A percentile compares a stretch with the other conserved stretches of the same genome.
phyloP scores from a whole-genome alignment of 2,888 invertebrate genomes.

The Muschampia plurimacula region DNA sequence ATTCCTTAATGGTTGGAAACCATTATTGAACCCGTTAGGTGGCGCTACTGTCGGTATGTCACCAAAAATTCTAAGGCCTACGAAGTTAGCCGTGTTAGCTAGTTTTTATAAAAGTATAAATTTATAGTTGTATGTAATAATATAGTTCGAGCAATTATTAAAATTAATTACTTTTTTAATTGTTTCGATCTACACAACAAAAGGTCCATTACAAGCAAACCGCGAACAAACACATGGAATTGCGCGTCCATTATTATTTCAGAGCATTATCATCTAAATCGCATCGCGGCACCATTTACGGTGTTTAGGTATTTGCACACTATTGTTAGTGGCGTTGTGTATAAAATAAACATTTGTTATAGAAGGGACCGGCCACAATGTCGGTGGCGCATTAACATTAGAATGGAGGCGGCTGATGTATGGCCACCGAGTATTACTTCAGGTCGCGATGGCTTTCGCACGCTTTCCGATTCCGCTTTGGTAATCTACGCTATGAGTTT shows the following conservation, averaged over 20 bases:
- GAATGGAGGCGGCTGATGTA: slow-evolving; percentile 81
- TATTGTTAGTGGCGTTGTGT: slow-evolving; percentile 86
- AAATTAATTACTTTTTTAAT: slow-evolving; percentile 6
- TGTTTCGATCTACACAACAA: slow-evolving; percentile 34
- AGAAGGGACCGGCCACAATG: slow-evolving; percentile 77
- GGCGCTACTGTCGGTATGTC: too few relatives aligned
- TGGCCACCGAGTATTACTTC: slow-evolving; percentile 62
- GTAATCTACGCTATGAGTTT: slow-evolving; percentile 33
- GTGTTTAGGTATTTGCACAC: slow-evolving; percentile 85
- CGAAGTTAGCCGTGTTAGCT: too few relatives aligned
- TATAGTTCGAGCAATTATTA: background rate
- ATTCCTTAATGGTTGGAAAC: background rate
- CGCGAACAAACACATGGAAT: slow-evolving; percentile 66
- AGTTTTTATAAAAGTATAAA: background rate
- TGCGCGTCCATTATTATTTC: slow-evolving; percentile 79
- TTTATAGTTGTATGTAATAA: background rate
- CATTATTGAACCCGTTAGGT: background rate
- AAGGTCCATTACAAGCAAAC: slow-evolving; percentile 51
- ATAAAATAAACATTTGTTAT: slow-evolving; percentile 86
- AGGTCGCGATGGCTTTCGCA: slow-evolving; percentile 48
- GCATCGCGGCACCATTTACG: slow-evolving; percentile 80
- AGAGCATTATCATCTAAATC: slow-evolving; percentile 84
- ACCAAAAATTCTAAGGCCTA: too few relatives aligned
- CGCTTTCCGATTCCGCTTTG: slow-evolving; percentile 38
- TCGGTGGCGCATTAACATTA: slow-evolving; percentile 83